Percentiles rank a stretch among this genome's conserved stretches.
phyloP scores from a whole-genome alignment of 2,113 vertebrate genomes.

The Serilophus lunatus region DNA sequence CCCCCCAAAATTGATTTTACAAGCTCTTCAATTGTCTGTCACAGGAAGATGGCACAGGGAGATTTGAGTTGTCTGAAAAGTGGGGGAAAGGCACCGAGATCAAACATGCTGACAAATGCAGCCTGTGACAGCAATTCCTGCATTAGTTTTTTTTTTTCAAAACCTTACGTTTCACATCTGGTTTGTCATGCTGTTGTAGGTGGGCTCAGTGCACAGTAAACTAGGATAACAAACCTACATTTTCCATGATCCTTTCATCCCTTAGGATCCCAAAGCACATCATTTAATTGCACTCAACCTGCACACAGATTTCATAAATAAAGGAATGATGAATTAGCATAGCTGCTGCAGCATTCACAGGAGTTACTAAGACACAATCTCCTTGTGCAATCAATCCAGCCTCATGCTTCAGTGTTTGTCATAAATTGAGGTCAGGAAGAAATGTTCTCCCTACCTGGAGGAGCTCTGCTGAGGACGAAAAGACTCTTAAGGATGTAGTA shows the following conservation, averaged over 20 bases:
- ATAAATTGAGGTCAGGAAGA: conserved; percentile 55
- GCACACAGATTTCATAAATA: conserved; percentile 30
- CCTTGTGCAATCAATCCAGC: conserved; percentile 33
- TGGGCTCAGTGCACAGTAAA: not conserved
- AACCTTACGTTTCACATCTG: not conserved
- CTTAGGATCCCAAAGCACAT: conserved; percentile 20
- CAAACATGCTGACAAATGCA: not conserved
- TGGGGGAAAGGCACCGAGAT: not conserved
- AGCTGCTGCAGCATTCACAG: conserved; percentile 29
- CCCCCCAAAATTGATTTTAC: not conserved
- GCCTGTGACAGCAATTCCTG: not conserved
- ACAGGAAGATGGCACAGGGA: not conserved
- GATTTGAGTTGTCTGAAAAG: not conserved
- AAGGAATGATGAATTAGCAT: conserved; percentile 40
- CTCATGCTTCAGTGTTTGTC: conserved; percentile 16
- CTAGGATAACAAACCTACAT: conserved; percentile 30
- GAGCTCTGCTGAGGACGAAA: not conserved
- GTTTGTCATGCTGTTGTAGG: not conserved
- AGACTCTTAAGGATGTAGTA: not conserved
- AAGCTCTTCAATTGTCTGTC: not conserved
- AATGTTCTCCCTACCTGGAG: conserved; percentile 37
- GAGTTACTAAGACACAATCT: conserved; percentile 47
- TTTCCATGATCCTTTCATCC: conserved; percentile 28
- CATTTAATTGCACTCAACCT: conserved; percentile 39
- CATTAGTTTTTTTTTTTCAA: not conserved